Evolutionary conservation across 2,113 vertebrate genomes (phyloP), one percentile per base, ranked within the genome.

Genomic region (Macquaria australasica): DNA sequence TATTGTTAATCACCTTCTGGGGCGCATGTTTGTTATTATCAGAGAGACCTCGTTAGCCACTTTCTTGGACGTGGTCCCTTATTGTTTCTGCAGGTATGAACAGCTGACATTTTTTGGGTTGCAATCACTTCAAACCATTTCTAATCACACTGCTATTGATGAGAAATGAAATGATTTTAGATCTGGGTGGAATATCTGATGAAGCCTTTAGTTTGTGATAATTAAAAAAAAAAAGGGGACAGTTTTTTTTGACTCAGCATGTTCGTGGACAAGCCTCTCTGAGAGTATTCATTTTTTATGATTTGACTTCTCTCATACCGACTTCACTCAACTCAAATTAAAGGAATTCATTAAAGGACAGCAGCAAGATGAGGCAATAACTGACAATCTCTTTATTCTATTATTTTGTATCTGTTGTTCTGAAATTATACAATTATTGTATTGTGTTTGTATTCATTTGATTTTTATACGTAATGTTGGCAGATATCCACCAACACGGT

Each of bases 1-100:
- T 41, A 72, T 60, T 58, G 6, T 85, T 67, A 50, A 79, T 77
- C 53, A 45, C 18, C 37, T 39, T 79, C 60, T 25, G 23, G 2
- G 28, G 25, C 31, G 85, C 58, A 48, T 85, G 55, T 79, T 85
- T 88, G 82, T 59, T 37, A 83, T 87, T 74, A 77, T 66, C 43
- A 48, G 10, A 73, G 21, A 73, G 23, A 10, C 6, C 31, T 51
- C 28, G 1, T 75, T 39, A 58, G 25, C 18, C 45, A 60, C 20
- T 67, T 37, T 23, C 58, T 82, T 74, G 28, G 79, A 85, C 73
- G 20, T 15, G 0, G 6, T 1, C 3, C 41, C 31, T n/a, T 11
- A n/a, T 77, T 76, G 63, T 50, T 83, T 48, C 39, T 16, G 8
- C 53, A 80, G 28, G 41, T 71, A 51, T 16, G 9, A 43, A 25